Percentiles rank a stretch among this genome's conserved stretches.
These are phyloP conservation scores for Drosophila lowei DNA, from an alignment of 1,140 invertebrate genomes.

Conservation along the genomic window DNA sequence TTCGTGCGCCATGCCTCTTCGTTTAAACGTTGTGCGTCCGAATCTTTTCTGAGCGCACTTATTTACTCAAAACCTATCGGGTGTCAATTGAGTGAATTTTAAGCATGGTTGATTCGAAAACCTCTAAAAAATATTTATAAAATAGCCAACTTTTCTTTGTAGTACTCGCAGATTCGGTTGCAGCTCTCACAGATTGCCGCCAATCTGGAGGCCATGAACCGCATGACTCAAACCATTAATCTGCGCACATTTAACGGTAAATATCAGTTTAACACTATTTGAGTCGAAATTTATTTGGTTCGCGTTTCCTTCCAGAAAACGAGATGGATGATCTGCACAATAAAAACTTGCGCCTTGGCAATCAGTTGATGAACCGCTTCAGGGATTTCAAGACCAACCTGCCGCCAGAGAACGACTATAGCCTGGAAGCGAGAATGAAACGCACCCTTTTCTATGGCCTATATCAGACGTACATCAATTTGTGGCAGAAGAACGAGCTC, in stretches of 20 bases:
- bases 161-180: slow-evolving; percentile 77
- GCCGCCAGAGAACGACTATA: slow-evolving; percentile 73
- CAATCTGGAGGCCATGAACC: slow-evolving; percentile 77
- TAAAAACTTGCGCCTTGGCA: slow-evolving; percentile 72
- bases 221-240: slow-evolving; percentile 76
- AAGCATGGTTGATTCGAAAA: no score
- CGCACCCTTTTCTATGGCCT: slow-evolving; percentile 79
- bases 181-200: slow-evolving; percentile 67
- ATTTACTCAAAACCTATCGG: no score
- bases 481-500: slow-evolving; percentile 79
- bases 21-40: no score
- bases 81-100: no score
- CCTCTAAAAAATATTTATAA: no score
- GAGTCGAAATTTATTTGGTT: no score
- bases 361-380: slow-evolving; percentile 71
- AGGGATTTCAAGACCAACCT: slow-evolving; percentile 76
- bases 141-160: not conserved
- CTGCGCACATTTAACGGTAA: slow-evolving; percentile 75
- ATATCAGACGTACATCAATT: slow-evolving; percentile 75
- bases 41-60: no score
- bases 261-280: not conserved
- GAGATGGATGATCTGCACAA: slow-evolving; percentile 76
- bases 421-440: slow-evolving; percentile 78
- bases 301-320: slow-evolving; percentile 51
- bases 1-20: no score